Base-by-base conservation (phyloP, 2,888 invertebrate species). In the Rhodophaea formosa region DNA sequence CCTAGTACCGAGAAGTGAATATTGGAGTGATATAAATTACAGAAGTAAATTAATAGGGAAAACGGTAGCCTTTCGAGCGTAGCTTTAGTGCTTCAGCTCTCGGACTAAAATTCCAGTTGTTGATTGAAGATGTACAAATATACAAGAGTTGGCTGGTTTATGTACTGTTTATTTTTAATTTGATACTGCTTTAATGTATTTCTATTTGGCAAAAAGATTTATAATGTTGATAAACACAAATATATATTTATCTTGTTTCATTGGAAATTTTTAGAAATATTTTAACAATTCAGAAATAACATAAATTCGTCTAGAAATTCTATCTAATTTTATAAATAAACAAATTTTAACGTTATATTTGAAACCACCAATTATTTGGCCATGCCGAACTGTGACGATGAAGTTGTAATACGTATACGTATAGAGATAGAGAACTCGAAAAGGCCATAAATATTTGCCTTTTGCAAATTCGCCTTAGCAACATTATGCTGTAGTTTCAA, bases 61-160 rank as follows among this genome's bases (percentile, higher is more conserved):
- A 15, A 10, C 15, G 29, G 15, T 14, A 39, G 52, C 16, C 16
- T 23, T 17, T 5, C 15, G 15, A 35, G 35, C 32, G 52, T 52
- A 54, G 44, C 30, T 54, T 30, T 44, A 14, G 15, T 29, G 43
- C 42, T 53, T 44, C 29, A 30, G 30, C 53, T 54, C 32, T 44
- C 16, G 29, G 44, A 30, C 44, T 44, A 44, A 54, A 7, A 44
- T 54, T 54, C 29, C 15, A 44, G 44, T 45, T 12, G 53, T 53
- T 44, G 12, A 54, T 29, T 29, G 32, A 30, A 54, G 32, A 54
- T 54, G 15, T 32, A 14, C 14, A 43, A 53, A 53, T 52, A 35
- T 29, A 12, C 8, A 35, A 51, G 12, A 51, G 32, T 51, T 35
- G 32, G 15, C 49, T 8, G 15, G 10, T n/a, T 29, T 29, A 15